Conservation (phyloP, 2,113 vertebrate genomes). For the Bambusicola thoracicus region DNA sequence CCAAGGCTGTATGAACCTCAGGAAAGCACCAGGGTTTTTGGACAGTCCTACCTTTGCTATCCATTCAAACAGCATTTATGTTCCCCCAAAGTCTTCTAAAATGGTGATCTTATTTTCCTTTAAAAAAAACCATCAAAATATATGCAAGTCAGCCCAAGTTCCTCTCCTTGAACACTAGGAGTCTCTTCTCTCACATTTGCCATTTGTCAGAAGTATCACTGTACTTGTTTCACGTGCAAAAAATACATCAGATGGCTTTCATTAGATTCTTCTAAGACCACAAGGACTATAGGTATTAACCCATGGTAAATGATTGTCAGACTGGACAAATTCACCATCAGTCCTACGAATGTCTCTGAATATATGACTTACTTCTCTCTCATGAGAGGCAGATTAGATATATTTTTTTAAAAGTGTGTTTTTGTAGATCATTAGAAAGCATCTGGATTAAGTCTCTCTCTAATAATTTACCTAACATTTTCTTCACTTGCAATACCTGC, state of each 20-base stretch:
- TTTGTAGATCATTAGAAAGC: not conserved
- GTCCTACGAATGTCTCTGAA: not conserved
- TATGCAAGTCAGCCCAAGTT: not conserved
- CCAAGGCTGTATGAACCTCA: rapidly evolving
- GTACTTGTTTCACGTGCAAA: not conserved
- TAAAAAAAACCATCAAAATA: not conserved
- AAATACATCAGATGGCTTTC: not conserved
- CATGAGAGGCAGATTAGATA: not conserved
- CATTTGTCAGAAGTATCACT: not conserved
- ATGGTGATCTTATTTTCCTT: not conserved
- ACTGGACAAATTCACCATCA: not conserved
- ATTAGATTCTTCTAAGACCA: not conserved
- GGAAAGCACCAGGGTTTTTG: not conserved
- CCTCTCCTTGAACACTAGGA: not conserved
- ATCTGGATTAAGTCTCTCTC: not conserved
- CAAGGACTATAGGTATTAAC: not conserved
- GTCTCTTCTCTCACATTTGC: not conserved
- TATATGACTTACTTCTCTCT: not conserved
- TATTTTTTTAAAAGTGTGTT: not conserved
- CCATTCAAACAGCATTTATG: not conserved
- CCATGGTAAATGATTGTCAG: not conserved
- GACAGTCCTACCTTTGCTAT: not conserved
- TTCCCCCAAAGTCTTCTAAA: not conserved
- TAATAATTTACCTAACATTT: not conserved
- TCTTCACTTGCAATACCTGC: not conserved